Base-by-base conservation (phyloP, 2,888 invertebrate genomes). In the Epinotia nisella region DNA sequence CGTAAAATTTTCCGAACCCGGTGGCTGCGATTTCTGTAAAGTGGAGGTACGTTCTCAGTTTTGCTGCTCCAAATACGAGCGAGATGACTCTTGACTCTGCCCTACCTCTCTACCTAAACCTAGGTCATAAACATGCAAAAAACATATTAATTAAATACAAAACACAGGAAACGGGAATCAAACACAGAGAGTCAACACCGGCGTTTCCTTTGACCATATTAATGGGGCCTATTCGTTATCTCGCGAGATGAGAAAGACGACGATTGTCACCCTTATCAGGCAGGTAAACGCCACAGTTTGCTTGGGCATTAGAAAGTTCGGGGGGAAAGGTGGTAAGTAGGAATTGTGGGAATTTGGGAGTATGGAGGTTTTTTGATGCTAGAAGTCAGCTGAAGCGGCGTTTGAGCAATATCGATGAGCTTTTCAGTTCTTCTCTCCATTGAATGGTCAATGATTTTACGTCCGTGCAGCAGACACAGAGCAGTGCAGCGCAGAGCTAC, bases 121-220 rank as follows among this genome's bases (percentile, higher is more conserved):
- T 29, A 9, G 24, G 24, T 56, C 21, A 41, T 39, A 35, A 66
- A 66, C 21, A 66, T 66, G 55, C 55, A 70, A 74, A 73, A 74
- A 66, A 55, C 65, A 78, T 77, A 78, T 78, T 79, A 82, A 79
- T 77, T 79, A 78, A 79, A 80, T 78, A 82, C 81, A 76, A 80
- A 81, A 81, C 81, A 82, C 85, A 86, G 87, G 86, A 87, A 85
- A 88, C 81, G 79, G 78, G 80, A 82, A 83, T 82, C 85, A 87
- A 88, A 90, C 86, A 87, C 71, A 75, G 71, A 61, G 80, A 77
- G 77, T 77, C 87, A 88, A 90, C 89, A 88, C 81, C 84, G 87
- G 87, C 85, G 82, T 85, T 87, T 87, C 87, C 88, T 91, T 89
- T 91, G 90, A 88, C 90, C 89, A 88, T 81, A 85, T 87, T 87